Evolutionary conservation across 2,888 invertebrate genomes (phyloP).

Genomic region (Agonum fuliginosum): DNA sequence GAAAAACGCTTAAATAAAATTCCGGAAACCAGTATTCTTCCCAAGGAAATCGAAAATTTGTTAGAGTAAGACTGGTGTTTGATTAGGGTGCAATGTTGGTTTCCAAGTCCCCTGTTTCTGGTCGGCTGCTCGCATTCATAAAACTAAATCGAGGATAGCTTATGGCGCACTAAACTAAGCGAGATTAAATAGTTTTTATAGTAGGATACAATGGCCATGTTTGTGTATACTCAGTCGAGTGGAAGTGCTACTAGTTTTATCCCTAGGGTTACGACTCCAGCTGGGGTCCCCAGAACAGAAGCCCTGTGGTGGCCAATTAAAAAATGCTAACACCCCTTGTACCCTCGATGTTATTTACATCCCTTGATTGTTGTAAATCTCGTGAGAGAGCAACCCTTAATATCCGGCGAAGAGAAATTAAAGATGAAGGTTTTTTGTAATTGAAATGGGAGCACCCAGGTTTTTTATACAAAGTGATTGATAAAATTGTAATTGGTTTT

Average conservation of each 20-base stretch:
- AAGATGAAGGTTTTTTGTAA: too few species aligned
- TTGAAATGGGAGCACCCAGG: background rate
- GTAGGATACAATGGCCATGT: conserved; percentile 31
- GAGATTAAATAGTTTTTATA: conserved; percentile 55
- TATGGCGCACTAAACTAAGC: conserved; percentile 52
- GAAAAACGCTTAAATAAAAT: conserved; percentile 29
- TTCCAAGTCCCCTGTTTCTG: conserved; percentile 18
- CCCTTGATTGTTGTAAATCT: background rate
- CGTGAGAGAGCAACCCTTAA: background rate
- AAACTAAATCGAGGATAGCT: conserved; percentile 53
- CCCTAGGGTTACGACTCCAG: background rate
- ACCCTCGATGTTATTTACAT: background rate
- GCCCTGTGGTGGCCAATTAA: conserved; percentile 25
- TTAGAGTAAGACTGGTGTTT: background rate
- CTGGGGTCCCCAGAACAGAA: background rate
- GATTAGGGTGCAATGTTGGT: background rate
- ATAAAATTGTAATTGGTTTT: background rate
- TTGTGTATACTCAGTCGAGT: conserved; percentile 18
- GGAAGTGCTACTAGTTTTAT: conserved; percentile 14
- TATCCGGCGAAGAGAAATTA: too few species aligned
- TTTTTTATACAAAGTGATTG: conserved; percentile 8
- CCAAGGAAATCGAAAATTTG: conserved; percentile 43
- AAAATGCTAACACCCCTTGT: conserved; percentile 6
- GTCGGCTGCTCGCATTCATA: conserved; percentile 23
- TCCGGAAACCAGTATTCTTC: conserved; percentile 45